These are phyloP conservation scores for Drosophila lini DNA, from an alignment of 1,140 invertebrate genomes.

Conservation along the genomic window DNA sequence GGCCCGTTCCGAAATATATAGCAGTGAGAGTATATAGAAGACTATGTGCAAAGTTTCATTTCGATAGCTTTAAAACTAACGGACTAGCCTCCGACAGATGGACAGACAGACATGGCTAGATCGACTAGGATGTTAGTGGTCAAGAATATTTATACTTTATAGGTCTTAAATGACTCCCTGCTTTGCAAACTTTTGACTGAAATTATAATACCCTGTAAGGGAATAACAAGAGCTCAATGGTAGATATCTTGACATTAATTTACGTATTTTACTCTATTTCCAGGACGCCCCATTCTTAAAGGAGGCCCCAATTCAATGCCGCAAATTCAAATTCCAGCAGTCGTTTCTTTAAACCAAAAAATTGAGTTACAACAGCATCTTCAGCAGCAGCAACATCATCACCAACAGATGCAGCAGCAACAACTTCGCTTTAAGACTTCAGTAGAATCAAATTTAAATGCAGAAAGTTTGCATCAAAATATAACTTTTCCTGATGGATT, in stretches of 20 bases:
- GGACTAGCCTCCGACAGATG: too few species aligned
- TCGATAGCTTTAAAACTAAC: too few species aligned
- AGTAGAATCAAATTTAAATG: conserved; percentile 83
- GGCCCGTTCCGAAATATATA: too few species aligned
- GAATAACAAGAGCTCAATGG: too few species aligned
- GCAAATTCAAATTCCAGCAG: conserved; percentile 28
- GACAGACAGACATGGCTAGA: too few species aligned
- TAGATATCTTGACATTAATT: background rate
- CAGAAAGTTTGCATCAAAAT: conserved; percentile 43
- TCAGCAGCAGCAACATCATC: conserved; percentile 21
- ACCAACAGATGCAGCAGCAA: conserved; percentile 13
- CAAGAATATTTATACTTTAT: too few species aligned
- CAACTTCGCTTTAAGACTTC: conserved; percentile 49
- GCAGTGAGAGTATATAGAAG: too few species aligned
- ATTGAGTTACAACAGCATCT: conserved; percentile 60
- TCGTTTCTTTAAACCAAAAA: conserved; percentile 44
- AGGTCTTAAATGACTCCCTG: too few species aligned
- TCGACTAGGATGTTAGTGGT: too few species aligned
- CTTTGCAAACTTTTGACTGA: too few species aligned
- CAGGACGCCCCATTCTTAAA: conserved; percentile 79
- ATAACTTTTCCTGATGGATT: conserved; percentile 47
- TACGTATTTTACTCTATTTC: background rate
- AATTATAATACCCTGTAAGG: too few species aligned
- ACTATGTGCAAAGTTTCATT: too few species aligned
- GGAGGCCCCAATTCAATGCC: conserved; percentile 53